These are phyloP conservation scores for Zaprionus kolodkinae DNA, from an alignment of 1,140 invertebrate species.

Conservation along the genomic window DNA sequence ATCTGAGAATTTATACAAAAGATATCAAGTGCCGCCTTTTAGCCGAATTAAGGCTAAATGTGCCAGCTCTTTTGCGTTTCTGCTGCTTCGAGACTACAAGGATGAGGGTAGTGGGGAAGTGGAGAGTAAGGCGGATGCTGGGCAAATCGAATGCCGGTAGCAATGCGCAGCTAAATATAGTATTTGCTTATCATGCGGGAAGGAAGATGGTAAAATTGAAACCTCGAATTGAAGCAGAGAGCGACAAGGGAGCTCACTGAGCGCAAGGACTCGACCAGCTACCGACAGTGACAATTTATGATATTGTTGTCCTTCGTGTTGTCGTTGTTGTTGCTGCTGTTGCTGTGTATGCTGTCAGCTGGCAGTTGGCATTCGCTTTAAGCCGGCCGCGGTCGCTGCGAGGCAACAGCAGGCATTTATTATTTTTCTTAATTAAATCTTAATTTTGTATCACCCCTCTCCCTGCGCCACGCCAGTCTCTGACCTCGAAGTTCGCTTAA, in stretches of 20 bases:
- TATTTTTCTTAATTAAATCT: constrained; percentile 82
- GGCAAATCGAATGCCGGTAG: constrained; percentile 60
- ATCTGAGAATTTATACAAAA: too few species aligned
- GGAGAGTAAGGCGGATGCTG: not conserved
- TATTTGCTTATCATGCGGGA: constrained; percentile 42
- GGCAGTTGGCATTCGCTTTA: constrained; percentile 22
- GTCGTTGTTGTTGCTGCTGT: constrained; percentile 8
- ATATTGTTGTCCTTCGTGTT: constrained; percentile 17
- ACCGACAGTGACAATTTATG: constrained; percentile 59
- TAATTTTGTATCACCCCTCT: constrained; percentile 47
- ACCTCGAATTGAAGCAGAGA: constrained; percentile 31
- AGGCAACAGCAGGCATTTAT: constrained; percentile 55
- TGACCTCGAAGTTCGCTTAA: constrained; percentile 41
- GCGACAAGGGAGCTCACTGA: not conserved
- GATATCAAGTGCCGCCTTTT: not conserved
- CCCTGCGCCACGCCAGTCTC: too few species aligned
- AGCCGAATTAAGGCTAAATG: constrained; percentile 15
- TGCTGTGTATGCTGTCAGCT: constrained; percentile 6
- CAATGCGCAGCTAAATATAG: constrained; percentile 59
- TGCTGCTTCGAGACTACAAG: not conserved
- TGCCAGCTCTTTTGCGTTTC: not conserved
- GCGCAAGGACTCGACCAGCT: constrained; percentile 23
- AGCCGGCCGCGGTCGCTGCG: constrained; percentile 27
- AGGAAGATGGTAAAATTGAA: constrained; percentile 48
- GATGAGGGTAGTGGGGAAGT: not conserved